Percentiles rank a stretch among this genome's conserved stretches.
phyloP scores from a whole-genome alignment of 2,888 invertebrate species.

The Patella depressa region DNA sequence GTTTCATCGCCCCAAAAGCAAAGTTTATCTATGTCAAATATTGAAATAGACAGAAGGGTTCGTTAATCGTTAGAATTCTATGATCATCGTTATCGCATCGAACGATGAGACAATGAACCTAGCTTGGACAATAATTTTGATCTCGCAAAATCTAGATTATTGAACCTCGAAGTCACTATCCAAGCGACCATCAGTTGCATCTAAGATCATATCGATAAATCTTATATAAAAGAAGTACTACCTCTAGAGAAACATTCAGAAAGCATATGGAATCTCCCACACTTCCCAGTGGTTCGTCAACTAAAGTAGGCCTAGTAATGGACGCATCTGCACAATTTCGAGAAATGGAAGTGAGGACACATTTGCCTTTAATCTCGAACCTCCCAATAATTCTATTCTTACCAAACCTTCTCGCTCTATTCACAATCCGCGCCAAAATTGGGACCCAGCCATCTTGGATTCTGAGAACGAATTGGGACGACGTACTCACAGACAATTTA shows the following conservation, averaged over 20 bases:
- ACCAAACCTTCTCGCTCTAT: slow-evolving; percentile 1
- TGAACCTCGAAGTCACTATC: neutral
- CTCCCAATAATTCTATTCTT: neutral
- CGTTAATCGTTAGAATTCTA: neutral
- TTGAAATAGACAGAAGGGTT: neutral
- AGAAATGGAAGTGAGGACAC: neutral
- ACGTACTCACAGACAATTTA: neutral
- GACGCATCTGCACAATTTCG: neutral
- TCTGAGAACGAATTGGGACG: neutral
- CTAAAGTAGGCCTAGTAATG: neutral
- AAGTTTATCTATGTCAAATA: neutral
- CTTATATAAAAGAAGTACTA: neutral
- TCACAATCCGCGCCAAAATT: slow-evolving; percentile 1
- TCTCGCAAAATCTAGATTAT: neutral
- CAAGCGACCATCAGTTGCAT: neutral
- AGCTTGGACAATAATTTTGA: neutral
- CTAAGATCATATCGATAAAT: neutral
- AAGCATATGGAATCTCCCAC: neutral
- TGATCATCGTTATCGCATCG: neutral
- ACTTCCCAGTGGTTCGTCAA: neutral
- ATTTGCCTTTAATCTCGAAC: neutral
- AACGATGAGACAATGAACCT: neutral
- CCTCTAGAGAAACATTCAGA: neutral
- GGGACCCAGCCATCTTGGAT: neutral
- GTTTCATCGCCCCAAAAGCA: neutral